Percentiles rank a stretch among this genome's conserved stretches.
phyloP scores from a whole-genome alignment of 1,140 invertebrate species.

The Nasonia giraulti region DNA sequence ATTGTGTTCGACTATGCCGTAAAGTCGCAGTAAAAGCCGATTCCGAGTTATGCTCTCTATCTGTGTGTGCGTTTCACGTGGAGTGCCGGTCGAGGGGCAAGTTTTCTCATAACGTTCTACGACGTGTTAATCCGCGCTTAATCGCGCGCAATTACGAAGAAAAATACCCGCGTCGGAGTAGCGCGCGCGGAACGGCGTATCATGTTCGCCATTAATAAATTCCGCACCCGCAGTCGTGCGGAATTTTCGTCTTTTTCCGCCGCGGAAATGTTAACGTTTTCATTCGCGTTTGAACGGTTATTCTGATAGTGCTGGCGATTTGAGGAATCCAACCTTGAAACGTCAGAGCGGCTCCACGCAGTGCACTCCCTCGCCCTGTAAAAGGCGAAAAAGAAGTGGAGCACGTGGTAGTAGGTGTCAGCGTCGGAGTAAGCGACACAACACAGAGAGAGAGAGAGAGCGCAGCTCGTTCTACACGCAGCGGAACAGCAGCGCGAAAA shows the following conservation, averaged over 20 bases:
- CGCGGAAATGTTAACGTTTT: too few relatives aligned
- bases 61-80: too few relatives aligned
- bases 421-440: not conserved
- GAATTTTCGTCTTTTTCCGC: conserved; percentile 20
- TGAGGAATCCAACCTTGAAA: conserved; percentile 22
- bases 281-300: too few relatives aligned
- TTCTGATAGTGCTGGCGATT: too few relatives aligned
- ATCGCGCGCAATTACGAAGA: conserved; percentile 49
- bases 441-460: not conserved
- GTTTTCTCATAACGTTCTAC: conserved; percentile 23
- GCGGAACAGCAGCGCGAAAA: conserved; percentile 39
- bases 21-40: conserved; percentile 20
- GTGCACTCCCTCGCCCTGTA: not conserved
- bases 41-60: too few relatives aligned
- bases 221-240: not conserved
- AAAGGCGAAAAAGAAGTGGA: not conserved
- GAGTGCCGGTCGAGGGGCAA: not conserved
- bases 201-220: conserved; percentile 48
- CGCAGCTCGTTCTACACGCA: conserved; percentile 32
- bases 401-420: not conserved
- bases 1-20: conserved; percentile 25
- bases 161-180: conserved; percentile 27
- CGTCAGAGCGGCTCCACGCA: conserved; percentile 2
- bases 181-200: conserved; percentile 14
- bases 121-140: conserved; percentile 45